A percentile compares a stretch with the other conserved stretches of the same genome.
Conservation (phyloP, 1,140 invertebrate species). For the Pogonus chalceus region DNA sequence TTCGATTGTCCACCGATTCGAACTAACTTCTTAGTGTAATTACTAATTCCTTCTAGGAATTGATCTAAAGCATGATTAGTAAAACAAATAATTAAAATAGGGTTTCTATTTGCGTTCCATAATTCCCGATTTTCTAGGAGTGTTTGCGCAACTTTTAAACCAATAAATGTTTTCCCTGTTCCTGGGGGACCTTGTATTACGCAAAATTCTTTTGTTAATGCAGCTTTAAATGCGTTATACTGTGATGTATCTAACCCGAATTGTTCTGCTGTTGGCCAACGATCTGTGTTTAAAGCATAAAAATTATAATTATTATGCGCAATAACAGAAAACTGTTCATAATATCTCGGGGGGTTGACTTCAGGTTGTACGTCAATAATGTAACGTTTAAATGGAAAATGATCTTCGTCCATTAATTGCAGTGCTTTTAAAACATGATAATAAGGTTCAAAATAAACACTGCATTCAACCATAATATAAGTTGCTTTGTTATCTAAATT, state of each 20-base stretch:
- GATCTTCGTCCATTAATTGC: slow-evolving; percentile 38
- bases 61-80: slow-evolving; percentile 86
- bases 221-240: slow-evolving; percentile 44
- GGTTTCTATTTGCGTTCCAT: slow-evolving; percentile 27
- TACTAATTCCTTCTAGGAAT: slow-evolving; percentile 65
- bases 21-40: slow-evolving; percentile 46
- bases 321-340: slow-evolving; percentile 6
- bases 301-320: slow-evolving; percentile 13
- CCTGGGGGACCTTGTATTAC: slow-evolving; percentile 75
- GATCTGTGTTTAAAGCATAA: slow-evolving; percentile 24
- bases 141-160: slow-evolving; percentile 51
- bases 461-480: slow-evolving; percentile 53
- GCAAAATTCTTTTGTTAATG: slow-evolving; percentile 50
- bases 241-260: slow-evolving; percentile 49
- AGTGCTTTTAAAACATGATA: slow-evolving; percentile 49
- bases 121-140: slow-evolving; percentile 41
- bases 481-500: slow-evolving; percentile 30
- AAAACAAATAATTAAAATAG: slow-evolving; percentile 71
- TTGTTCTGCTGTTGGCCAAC: slow-evolving; percentile 35
- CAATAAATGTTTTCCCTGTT: slow-evolving; percentile 72
- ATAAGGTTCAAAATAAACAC: slow-evolving; percentile 61
- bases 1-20: slow-evolving; percentile 64
- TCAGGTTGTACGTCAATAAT: slow-evolving; percentile 41
- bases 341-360: slow-evolving; percentile 20
- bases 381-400: slow-evolving; percentile 54